phyloP scores from a whole-genome alignment of 2,113 vertebrate species.

The Ellobius talpinus region DNA sequence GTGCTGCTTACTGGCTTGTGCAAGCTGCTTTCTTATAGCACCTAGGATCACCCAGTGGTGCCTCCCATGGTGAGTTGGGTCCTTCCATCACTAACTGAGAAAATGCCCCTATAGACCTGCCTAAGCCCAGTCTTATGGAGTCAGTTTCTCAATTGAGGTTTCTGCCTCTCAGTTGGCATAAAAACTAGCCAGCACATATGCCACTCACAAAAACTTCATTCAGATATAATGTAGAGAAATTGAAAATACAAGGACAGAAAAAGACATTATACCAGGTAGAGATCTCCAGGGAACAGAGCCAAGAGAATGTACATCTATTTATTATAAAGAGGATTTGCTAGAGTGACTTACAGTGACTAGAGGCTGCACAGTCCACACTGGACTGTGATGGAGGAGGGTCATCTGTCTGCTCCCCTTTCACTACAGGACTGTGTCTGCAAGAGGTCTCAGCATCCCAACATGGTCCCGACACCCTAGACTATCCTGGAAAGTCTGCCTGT shows the following conservation, averaged over 20 bases:
- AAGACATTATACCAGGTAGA: not conserved
- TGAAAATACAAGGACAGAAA: not conserved
- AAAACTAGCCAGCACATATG: not conserved
- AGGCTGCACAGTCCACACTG: not conserved
- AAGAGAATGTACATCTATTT: not conserved
- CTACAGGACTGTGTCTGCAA: not conserved
- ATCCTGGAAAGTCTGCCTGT: not conserved
- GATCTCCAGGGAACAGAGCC: not conserved
- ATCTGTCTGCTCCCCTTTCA: too few relatives aligned
- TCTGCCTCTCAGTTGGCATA: not conserved
- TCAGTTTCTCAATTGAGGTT: not conserved
- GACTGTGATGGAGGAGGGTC: too few relatives aligned
- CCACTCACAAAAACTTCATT: not conserved
- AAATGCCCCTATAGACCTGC: not conserved
- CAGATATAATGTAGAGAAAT: not conserved
- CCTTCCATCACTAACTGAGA: not conserved
- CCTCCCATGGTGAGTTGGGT: not conserved
- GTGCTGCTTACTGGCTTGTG: not conserved
- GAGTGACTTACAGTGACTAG: not conserved
- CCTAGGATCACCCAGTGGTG: not conserved
- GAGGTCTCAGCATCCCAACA: not conserved
- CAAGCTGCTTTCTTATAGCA: not conserved
- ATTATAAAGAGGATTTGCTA: not conserved
- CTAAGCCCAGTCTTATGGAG: not conserved
- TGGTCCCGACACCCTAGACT: too few relatives aligned